Evolutionary conservation across 2,888 invertebrate species (phyloP).

Genomic region (Galerucella pusilla): DNA sequence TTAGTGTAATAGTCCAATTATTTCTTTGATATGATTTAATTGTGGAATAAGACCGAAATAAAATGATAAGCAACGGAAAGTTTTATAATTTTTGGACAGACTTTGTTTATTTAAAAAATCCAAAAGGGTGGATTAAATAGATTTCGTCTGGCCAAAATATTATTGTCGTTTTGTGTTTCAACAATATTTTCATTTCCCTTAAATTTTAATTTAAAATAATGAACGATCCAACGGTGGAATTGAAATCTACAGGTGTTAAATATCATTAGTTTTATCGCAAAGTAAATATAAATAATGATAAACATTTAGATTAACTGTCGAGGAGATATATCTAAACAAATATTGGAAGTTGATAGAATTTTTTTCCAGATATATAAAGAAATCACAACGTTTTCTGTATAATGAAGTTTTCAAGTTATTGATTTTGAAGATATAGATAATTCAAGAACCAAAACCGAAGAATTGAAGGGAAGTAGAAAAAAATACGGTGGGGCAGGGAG

Average conservation of each 20-base stretch:
- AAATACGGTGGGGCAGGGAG: too few species aligned
- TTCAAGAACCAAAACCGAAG: too few species aligned
- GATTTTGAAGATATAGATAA: background rate
- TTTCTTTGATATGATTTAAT: background rate
- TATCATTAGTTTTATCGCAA: constrained; percentile 2
- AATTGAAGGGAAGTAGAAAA: background rate
- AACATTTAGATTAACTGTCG: constrained; percentile 2
- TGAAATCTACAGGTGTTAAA: constrained; percentile 5
- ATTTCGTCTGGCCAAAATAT: background rate
- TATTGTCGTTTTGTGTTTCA: too few species aligned
- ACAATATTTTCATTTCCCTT: background rate
- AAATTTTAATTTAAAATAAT: background rate
- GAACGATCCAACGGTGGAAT: background rate
- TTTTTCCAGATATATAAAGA: background rate
- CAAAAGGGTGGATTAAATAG: background rate
- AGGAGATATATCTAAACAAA: constrained; percentile 3
- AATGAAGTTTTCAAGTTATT: background rate
- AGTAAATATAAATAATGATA: constrained; percentile 14
- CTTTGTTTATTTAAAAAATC: too few species aligned
- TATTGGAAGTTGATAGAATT: constrained; percentile 4
- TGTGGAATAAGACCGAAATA: background rate
- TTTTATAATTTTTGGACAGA: background rate
- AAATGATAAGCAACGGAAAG: background rate
- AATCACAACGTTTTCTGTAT: background rate
- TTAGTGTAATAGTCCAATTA: background rate